Percentiles rank a stretch among this genome's conserved stretches.
Evolutionary conservation across 37 sponge, comb jelly and placozoan genomes (phyloP).

Genomic region (Haliclona indistincta): DNA sequence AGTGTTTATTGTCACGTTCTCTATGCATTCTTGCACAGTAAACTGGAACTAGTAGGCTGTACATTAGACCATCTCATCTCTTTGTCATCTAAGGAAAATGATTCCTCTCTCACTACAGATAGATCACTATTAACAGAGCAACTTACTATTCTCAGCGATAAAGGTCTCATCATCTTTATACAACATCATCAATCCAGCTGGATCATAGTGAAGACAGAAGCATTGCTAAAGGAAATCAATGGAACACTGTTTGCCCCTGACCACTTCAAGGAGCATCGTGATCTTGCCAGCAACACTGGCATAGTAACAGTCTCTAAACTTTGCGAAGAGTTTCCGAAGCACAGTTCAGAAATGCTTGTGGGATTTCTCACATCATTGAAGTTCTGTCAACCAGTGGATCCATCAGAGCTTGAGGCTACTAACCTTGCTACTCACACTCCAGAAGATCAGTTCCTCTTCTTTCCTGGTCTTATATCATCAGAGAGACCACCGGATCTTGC

Average conservation of each 20-base stretch:
- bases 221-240: background rate
- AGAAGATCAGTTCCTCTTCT: background rate
- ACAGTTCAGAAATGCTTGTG: slow-evolving; percentile 5
- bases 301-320: background rate
- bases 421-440: background rate
- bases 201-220: background rate
- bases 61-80: too few species aligned
- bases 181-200: background rate
- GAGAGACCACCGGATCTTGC: background rate
- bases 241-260: slow-evolving; percentile 6
- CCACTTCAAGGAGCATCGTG: background rate
- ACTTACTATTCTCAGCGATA: slow-evolving; percentile 7
- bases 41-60: too few species aligned
- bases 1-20: slow-evolving; percentile 1
- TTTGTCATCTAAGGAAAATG: background rate
- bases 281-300: slow-evolving; percentile 6
- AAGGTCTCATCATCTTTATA: slow-evolving; percentile 15
- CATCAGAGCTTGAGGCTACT: background rate
- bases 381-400: slow-evolving; percentile 8
- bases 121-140: background rate
- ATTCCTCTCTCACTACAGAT: background rate
- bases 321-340: background rate
- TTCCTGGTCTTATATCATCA: background rate
- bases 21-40: background rate
- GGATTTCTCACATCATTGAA: slow-evolving; percentile 2